Base-by-base conservation (phyloP, 64 coral and sea anemone species). In the Trachythela sp. region DNA sequence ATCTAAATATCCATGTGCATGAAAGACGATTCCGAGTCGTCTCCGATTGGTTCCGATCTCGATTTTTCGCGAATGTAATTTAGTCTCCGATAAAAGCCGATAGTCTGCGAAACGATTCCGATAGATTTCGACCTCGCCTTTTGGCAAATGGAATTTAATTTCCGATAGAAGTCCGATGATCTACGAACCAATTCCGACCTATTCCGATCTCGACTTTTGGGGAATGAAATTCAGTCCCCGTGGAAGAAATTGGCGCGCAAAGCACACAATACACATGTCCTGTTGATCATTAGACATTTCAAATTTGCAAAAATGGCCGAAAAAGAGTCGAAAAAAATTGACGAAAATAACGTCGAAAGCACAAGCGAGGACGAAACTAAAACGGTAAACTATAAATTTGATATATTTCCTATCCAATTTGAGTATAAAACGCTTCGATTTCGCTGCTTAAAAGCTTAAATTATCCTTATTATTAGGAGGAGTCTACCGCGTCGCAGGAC, bases 231-330 rank as follows among this genome's bases (percentile, higher is more conserved):
- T 15, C 35, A 80, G 56, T 64, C 26, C 24, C 56, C 75, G 3
- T 37, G 37, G 15, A 37, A 15, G 75, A 80, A 80, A 80, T 80
- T 80, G 75, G 75, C 75, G 75, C 75, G 75, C 75, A 68, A 68
- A 8, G 20, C 42, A 6, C 42, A 45, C 4, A 11, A 45, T 45
- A 39, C 75, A 37, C 75, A 80, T 39, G 75, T 80, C 17, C 9
- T 18, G 31, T 80, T 80, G 75, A 37, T 80, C 42, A 45, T 45
- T 45, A 45, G 42, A 45, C 11, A 11, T 45, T 45, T 17, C 15
- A 36, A 80, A 39, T 80, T 2, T 7, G 33, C 2, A 15, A 80
- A 80, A 36, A 80, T 80, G 75, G 75, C 75, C 32, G 75, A 80
- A 37, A n/a, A 80, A 36, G 34, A 80, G 2, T 64, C 56, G 26